Base-by-base conservation (phyloP, 2,113 vertebrate genomes). In the Pitta sordida region DNA sequence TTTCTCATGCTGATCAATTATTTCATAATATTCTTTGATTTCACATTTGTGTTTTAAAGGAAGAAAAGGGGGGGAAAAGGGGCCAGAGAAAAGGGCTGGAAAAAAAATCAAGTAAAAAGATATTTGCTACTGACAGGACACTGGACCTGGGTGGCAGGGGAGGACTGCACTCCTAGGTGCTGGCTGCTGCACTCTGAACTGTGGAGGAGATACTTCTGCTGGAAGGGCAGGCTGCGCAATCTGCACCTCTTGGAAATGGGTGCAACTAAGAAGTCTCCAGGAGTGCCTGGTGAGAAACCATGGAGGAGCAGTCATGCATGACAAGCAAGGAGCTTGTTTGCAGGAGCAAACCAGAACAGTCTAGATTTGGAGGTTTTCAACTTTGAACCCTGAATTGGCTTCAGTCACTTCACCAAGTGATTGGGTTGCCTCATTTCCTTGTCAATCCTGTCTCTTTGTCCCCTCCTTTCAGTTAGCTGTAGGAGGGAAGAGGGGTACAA, bases 231-330 rank as follows among this genome's bases (percentile, higher is more conserved):
- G 36, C 43, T 56, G 49, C 15, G 6, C 0, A 2, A 32, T 30
- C 22, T 0, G 0, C 44, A 10, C 11, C 7, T 22, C 3, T 22
- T 0, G 1, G 55, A 34, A 85, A 39, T 21, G 23, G 16, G 2
- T 58, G 27, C 7, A 29, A 17, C 19, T 26, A 29, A 39, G 49
- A 22, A 32, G 30, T 20, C 36, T 34, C 9, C 1, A 2, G 27
- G 10, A 22, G 15, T 26, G 6, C 12, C 20, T 34, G 15, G 34
- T 27, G 20, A 17, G 53, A 53, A 24, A 12, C 24, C 5, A 3
- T 1, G 1, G 16, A 48, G 22, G 6, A n/a, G n/a, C 30, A 59
- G 8, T 44, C 8, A 2, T 4, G 14, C 6, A 4, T 17, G 24
- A 34, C 0, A 0, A 78, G 9, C 19, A 32, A 41, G 10, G 36